phyloP scores from a whole-genome alignment of 2,797 vertebrate genomes.

The Tenualosa thibaudeaui region DNA sequence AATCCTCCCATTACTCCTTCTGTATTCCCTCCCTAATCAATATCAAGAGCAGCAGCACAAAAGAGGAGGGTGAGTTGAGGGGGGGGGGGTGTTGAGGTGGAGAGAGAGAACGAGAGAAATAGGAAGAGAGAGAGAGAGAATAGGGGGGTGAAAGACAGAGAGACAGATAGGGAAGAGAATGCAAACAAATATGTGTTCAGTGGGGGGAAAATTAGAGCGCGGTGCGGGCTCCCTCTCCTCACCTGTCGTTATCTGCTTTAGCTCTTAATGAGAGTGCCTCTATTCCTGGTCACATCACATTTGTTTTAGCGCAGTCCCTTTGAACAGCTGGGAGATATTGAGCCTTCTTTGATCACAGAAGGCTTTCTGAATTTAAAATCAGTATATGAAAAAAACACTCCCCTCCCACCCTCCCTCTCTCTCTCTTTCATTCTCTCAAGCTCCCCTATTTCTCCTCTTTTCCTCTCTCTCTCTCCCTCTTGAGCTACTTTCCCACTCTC shows the following conservation, averaged over 20 bases:
- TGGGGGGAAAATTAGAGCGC: slow-evolving; percentile 68
- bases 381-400: slow-evolving; percentile 69
- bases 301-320: slow-evolving; percentile 91
- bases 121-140: slow-evolving; percentile 24
- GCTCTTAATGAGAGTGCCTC: slow-evolving; percentile 93
- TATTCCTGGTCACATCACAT: slow-evolving; percentile 95
- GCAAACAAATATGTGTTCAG: slow-evolving; percentile 76
- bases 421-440: slow-evolving; percentile 29
- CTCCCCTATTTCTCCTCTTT: slow-evolving; percentile 46
- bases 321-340: slow-evolving; percentile 94
- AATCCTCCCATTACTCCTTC: slow-evolving; percentile 69
- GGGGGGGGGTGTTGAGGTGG: slow-evolving; percentile 56
- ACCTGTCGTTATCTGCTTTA: slow-evolving; percentile 90
- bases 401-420: slow-evolving; percentile 26
- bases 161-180: slow-evolving; percentile 51
- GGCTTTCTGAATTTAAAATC: slow-evolving; percentile 91
- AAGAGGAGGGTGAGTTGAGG: slow-evolving; percentile 39
- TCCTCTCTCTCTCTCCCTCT: slow-evolving; percentile 33
- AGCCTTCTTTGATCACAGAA: slow-evolving; percentile 93
- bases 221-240: slow-evolving; percentile 77
- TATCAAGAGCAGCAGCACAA: slow-evolving; percentile 74
- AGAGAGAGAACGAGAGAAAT: not conserved
- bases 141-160: not conserved
- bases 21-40: slow-evolving; percentile 77
- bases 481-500: not conserved